Percentiles rank a stretch among this genome's conserved stretches.
phyloP scores from a whole-genome alignment of 2,888 invertebrate species.

The Phyllotreta cruciferae region DNA sequence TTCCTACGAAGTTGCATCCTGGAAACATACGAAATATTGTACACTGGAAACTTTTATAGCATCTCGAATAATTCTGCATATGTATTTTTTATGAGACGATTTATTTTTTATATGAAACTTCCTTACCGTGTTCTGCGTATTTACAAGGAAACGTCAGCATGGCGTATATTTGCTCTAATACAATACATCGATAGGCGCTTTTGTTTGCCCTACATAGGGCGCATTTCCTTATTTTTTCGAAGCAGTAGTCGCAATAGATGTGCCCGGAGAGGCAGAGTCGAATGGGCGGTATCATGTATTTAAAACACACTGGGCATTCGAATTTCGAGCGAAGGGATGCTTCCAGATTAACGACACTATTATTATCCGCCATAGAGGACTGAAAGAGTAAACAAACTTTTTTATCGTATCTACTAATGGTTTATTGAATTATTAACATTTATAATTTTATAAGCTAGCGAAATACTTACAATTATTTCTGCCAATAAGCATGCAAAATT shows the following conservation, averaged over 20 bases:
- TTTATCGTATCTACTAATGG: not conserved
- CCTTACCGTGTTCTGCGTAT: conserved; percentile 33
- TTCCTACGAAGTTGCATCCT: conserved; percentile 38
- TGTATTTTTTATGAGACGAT: not conserved
- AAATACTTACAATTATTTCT: no score
- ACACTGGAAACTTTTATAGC: not conserved
- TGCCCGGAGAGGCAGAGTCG: conserved; percentile 47
- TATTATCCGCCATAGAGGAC: conserved; percentile 2
- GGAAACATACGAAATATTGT: not conserved
- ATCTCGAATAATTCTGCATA: not conserved
- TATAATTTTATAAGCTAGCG: no score
- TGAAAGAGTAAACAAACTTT: not conserved
- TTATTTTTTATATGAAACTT: not conserved
- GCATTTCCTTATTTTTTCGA: conserved; percentile 35
- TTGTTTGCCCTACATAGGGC: conserved; percentile 37
- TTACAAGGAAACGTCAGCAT: conserved; percentile 42
- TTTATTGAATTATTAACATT: no score
- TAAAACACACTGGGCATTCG: conserved; percentile 47
- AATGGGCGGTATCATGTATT: conserved; percentile 47
- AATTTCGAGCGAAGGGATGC: conserved; percentile 26
- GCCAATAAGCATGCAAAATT: no score
- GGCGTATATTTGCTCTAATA: conserved; percentile 26
- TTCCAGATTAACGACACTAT: conserved; percentile 5
- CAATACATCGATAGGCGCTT: conserved; percentile 25
- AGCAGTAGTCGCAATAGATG: conserved; percentile 46